Percentiles rank a stretch among this genome's conserved stretches.
Conservation (phyloP, 2,888 invertebrate species). For the Argyra leucocephala region DNA sequence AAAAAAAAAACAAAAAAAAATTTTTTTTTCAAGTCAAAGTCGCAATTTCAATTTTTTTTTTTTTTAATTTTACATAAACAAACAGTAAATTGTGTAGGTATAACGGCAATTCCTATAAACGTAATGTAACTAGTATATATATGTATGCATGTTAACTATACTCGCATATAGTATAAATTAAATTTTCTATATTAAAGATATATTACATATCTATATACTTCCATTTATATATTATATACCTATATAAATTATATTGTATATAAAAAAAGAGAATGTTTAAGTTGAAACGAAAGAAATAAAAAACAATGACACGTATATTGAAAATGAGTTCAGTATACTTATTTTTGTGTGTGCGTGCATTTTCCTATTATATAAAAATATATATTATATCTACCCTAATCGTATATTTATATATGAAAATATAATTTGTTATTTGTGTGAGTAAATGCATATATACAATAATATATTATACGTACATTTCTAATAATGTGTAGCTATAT, state of each 20-base stretch:
- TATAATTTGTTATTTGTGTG: background rate
- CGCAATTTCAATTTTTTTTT: background rate
- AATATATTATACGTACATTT: background rate
- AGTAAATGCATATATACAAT: background rate
- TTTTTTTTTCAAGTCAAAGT: no score
- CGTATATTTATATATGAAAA: background rate
- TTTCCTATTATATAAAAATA: background rate
- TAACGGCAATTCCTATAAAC: background rate
- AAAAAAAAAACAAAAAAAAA: background rate
- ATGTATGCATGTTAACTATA: background rate
- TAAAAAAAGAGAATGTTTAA: background rate
- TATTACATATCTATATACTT: background rate
- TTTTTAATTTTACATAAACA: background rate
- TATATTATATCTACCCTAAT: background rate
- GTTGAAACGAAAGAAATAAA: background rate
- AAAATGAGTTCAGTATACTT: background rate
- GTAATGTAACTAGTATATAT: background rate
- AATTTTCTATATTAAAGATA: background rate
- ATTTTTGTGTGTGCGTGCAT: background rate
- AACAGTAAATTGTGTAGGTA: constrained; percentile 3
- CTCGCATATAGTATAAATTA: background rate
- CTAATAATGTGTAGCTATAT: background rate
- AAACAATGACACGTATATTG: constrained; percentile 6
- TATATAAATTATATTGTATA: background rate
- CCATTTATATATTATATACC: background rate